Percentiles rank a stretch among this genome's conserved stretches.
phyloP scores from a whole-genome alignment of 2,113 vertebrate species.

The Aphyosemion australe region DNA sequence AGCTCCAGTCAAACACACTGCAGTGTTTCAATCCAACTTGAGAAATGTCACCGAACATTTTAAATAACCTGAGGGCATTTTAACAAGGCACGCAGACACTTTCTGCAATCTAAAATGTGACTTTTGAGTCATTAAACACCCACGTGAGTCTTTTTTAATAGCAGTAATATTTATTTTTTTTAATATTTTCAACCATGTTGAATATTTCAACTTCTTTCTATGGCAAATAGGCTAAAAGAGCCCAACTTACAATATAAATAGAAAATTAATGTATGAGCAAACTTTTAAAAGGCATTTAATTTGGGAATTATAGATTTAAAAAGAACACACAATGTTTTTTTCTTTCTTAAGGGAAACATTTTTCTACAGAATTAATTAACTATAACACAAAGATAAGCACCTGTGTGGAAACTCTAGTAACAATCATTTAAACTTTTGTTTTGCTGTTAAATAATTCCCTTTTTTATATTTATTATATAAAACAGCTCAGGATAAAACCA shows the following conservation, averaged over 20 bases:
- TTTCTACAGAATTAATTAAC: not conserved
- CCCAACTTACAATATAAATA: not conserved
- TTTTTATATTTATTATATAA: not conserved
- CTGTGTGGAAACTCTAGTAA: not conserved
- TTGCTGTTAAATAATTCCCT: not conserved
- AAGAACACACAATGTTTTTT: too few relatives aligned
- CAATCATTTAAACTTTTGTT: not conserved
- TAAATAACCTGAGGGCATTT: not conserved
- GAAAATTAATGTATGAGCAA: not conserved
- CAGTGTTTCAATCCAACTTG: not conserved
- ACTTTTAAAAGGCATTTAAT: not conserved
- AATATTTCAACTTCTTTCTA: not conserved
- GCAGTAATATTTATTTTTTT: not conserved
- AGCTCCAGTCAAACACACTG: constrained; percentile 3
- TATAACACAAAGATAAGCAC: not conserved
- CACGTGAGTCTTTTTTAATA: not conserved
- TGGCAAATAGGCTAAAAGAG: not conserved
- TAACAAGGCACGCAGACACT: not conserved
- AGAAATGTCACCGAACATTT: constrained; percentile 9
- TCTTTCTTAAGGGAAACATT: not conserved
- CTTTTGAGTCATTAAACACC: not conserved
- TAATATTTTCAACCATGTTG: not conserved
- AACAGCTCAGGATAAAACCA: too few relatives aligned
- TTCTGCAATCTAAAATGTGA: not conserved
- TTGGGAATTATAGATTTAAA: not conserved